Evolutionary conservation across 1,140 invertebrate species (phyloP).

Genomic region (Drosophila asahinai): DNA sequence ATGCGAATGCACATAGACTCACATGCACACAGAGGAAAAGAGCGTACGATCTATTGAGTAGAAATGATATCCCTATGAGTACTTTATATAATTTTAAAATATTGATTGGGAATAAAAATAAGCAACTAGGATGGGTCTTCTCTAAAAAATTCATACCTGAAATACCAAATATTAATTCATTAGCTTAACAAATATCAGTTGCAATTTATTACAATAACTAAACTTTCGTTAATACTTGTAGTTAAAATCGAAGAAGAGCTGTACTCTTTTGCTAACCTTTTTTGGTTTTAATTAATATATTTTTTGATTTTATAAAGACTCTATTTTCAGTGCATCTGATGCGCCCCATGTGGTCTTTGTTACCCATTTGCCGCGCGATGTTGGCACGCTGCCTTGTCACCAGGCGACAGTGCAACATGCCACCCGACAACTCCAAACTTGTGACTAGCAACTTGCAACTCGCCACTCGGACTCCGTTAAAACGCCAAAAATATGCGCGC

Average conservation of each 20-base stretch:
- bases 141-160: too few relatives aligned
- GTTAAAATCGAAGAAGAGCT: too few relatives aligned
- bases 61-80: neutral
- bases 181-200: too few relatives aligned
- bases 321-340: neutral
- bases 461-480: conserved; percentile 28
- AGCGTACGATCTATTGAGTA: neutral
- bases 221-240: too few relatives aligned
- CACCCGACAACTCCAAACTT: conserved; percentile 11
- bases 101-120: too few relatives aligned
- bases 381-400: conserved; percentile 42
- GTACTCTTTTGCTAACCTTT: neutral
- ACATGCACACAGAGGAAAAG: conserved; percentile 10
- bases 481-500: conserved; percentile 32
- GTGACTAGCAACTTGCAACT: conserved; percentile 8
- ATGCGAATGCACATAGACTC: conserved; percentile 31
- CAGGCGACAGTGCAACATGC: conserved; percentile 29
- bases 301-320: too few relatives aligned
- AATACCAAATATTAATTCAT: too few relatives aligned
- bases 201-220: too few relatives aligned
- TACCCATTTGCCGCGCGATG: conserved; percentile 14
- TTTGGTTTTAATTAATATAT: neutral
- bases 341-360: conserved; percentile 38
- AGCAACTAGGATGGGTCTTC: too few relatives aligned
- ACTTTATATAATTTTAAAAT: neutral